Base-by-base conservation (phyloP, 2,888 invertebrate species). In the Capitulum mitella region DNA sequence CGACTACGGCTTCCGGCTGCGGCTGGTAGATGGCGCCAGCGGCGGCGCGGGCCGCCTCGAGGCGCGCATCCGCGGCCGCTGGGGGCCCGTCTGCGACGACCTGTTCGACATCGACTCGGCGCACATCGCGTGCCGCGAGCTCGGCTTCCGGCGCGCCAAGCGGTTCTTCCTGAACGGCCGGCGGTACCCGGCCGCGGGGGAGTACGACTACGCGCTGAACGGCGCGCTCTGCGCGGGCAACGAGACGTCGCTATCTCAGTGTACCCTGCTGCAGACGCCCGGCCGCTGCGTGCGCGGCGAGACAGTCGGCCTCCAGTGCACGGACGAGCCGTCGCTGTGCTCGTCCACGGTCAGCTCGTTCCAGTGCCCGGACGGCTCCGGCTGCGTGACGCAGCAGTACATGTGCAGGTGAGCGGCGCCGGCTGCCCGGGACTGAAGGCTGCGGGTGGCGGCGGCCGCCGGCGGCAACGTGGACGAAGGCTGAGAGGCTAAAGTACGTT, bases 341-440 rank as follows among this genome's bases (percentile, higher is more conserved):
- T 75, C 75, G 43, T n/a, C 75, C 29, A 46, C 75, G 16, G 75
- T 75, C 75, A 75, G 29, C 46, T 75, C 75, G 43, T 75, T 46
- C 75, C 75, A 75, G 75, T 75, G 75, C 29, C 75, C 43, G 14
- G 75, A 75, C 46, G 75, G 75, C 12, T 75, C 75, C 46, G 75
- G 75, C 14, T 75, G 75, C 75, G 75, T 75, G 46, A 75, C 75
- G 1, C 75, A 75, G 46, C 75, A 43, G 46, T 75, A 46, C 75
- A 75, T 75, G 75, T 75, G 75, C 75, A 75, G 75, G 75, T 75
- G 19, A 70, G 70, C 54, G 54, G n/a, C n/a, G n/a, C n/a, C n/a
- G n/a, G n/a, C n/a, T n/a, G n/a, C n/a, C n/a, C n/a, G n/a, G n/a
- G n/a, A n/a, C n/a, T n/a, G n/a, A n/a, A n/a, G n/a, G n/a, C n/a